These are phyloP conservation scores for Enteromius trimaculatus DNA, from an alignment of 2,797 vertebrate genomes.

Conservation along the genomic window DNA sequence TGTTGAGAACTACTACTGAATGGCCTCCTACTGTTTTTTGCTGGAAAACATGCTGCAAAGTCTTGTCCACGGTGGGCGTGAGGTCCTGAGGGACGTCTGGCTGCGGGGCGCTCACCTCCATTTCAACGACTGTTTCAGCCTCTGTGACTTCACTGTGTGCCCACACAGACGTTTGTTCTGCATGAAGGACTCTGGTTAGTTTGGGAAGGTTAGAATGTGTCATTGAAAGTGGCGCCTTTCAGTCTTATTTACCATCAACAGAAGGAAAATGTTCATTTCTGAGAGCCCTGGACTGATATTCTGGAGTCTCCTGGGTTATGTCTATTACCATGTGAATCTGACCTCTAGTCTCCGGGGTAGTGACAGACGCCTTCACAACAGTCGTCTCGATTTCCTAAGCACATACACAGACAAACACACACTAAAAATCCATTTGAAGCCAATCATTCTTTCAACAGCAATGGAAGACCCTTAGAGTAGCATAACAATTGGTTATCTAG, in stretches of 20 bases:
- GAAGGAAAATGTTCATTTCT: slow-evolving; percentile 59
- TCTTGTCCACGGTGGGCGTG: slow-evolving; percentile 49
- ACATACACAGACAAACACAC: slow-evolving; percentile 22
- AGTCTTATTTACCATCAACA: slow-evolving; percentile 55
- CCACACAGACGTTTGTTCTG: slow-evolving; percentile 75
- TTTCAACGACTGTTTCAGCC: slow-evolving; percentile 42
- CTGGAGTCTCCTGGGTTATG: slow-evolving; percentile 59
- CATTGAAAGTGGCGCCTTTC: background rate
- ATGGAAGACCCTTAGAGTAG: slow-evolving; percentile 9
- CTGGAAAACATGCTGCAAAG: slow-evolving; percentile 69
- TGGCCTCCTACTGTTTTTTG: slow-evolving; percentile 74
- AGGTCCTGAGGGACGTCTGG: slow-evolving; percentile 21
- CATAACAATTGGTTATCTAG: slow-evolving; percentile 22
- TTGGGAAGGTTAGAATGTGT: background rate
- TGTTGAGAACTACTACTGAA: background rate
- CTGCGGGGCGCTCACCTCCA: slow-evolving; percentile 10
- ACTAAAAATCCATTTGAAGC: slow-evolving; percentile 27
- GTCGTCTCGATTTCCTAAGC: slow-evolving; percentile 63
- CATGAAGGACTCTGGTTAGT: slow-evolving; percentile 31
- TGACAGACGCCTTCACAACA: slow-evolving; percentile 58
- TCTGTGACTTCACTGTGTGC: slow-evolving; percentile 57
- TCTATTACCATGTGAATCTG: slow-evolving; percentile 63
- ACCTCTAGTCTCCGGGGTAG: slow-evolving; percentile 57
- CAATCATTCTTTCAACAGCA: slow-evolving; percentile 14
- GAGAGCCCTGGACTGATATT: slow-evolving; percentile 37